These are phyloP conservation scores for Xanthia icteritia DNA, from an alignment of 2,888 invertebrate species.

Conservation along the genomic window DNA sequence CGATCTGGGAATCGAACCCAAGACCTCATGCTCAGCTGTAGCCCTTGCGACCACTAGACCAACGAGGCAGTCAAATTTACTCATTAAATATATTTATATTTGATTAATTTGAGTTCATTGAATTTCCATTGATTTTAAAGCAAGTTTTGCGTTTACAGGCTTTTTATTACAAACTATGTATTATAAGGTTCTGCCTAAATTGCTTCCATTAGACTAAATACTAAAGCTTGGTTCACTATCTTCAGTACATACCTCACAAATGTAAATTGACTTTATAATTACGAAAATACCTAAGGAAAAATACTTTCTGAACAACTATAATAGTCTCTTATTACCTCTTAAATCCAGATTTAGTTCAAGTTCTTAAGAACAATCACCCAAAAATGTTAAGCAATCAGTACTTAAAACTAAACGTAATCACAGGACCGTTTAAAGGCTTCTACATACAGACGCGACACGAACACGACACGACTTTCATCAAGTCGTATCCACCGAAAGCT, in stretches of 20 bases:
- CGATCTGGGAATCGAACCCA: too few relatives aligned
- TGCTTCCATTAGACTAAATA: neutral
- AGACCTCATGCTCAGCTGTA: too few relatives aligned
- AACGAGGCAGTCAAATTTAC: too few relatives aligned
- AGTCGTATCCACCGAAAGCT: neutral
- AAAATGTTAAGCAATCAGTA: conserved; percentile 57
- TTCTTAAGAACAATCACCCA: conserved; percentile 43
- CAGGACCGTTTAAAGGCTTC: conserved; percentile 15
- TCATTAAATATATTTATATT: too few relatives aligned
- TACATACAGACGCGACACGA: conserved; percentile 1
- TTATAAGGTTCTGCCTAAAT: neutral
- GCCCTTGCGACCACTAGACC: too few relatives aligned
- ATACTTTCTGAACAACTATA: conserved; percentile 29
- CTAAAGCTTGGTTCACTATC: neutral
- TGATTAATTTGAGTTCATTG: neutral
- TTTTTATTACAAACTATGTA: neutral
- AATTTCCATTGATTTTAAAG: neutral
- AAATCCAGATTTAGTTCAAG: conserved; percentile 33
- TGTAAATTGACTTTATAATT: neutral
- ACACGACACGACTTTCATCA: neutral
- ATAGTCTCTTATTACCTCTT: conserved; percentile 19
- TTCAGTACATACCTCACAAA: neutral
- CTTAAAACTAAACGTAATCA: conserved; percentile 57
- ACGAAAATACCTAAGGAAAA: conserved; percentile 8
- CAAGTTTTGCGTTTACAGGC: neutral